Evolutionary conservation across 1,140 invertebrate species (phyloP).

Genomic region (Zaprionus ornatus): DNA sequence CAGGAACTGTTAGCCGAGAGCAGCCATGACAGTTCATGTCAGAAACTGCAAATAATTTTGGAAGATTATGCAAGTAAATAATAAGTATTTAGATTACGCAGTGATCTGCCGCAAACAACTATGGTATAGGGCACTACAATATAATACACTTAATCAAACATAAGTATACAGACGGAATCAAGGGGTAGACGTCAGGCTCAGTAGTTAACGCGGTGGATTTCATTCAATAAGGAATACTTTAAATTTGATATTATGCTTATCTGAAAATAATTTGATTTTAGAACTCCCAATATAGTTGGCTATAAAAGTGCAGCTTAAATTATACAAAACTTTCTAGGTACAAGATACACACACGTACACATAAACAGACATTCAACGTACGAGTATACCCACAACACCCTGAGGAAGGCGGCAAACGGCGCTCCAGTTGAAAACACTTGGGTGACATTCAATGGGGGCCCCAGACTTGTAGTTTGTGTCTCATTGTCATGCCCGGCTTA

Average conservation of each 20-base stretch:
- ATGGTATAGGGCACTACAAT: too few relatives aligned
- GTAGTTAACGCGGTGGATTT: neutral
- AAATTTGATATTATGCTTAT: constrained; percentile 4
- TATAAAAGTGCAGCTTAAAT: neutral
- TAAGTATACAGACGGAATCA: too few relatives aligned
- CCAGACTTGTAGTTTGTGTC: constrained; percentile 49
- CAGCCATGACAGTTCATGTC: neutral
- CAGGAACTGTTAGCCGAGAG: neutral
- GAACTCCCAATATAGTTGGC: neutral
- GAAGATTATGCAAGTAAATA: too few relatives aligned
- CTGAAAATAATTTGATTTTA: neutral
- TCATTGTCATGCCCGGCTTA: constrained; percentile 79
- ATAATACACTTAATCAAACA: too few relatives aligned
- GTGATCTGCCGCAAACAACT: too few relatives aligned
- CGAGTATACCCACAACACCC: constrained; percentile 18
- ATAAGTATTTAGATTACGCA: too few relatives aligned
- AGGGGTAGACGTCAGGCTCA: too few relatives aligned
- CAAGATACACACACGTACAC: neutral
- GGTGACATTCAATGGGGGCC: constrained; percentile 57
- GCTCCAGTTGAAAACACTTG: constrained; percentile 48
- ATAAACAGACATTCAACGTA: neutral
- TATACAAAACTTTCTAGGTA: neutral
- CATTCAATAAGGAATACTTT: neutral
- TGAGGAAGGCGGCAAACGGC: constrained; percentile 57
- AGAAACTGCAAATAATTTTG: too few relatives aligned